Evolutionary conservation across 2,797 vertebrate species (phyloP).

Genomic region (Chrysocyon brachyurus): DNA sequence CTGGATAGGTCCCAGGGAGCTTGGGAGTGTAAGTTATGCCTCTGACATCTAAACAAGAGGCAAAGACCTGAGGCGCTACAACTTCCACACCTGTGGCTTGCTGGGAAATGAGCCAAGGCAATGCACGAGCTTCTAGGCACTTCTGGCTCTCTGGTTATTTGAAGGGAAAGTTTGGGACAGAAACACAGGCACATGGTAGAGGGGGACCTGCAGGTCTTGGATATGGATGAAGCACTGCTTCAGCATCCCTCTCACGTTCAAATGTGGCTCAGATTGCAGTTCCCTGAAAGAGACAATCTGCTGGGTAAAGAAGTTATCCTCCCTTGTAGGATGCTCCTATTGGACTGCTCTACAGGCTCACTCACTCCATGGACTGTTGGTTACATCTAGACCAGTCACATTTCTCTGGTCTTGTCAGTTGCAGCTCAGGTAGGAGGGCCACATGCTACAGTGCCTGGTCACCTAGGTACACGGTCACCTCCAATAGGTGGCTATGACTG

Average conservation of each 20-base stretch:
- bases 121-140: neutral
- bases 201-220: neutral
- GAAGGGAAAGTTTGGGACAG: neutral
- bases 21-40: neutral
- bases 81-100: neutral
- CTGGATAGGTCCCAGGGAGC: neutral
- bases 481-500: neutral
- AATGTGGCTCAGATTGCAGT: neutral
- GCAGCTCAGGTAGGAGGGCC: neutral
- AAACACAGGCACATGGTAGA: neutral
- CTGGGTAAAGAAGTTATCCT: neutral
- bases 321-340: neutral
- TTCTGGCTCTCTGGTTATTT: neutral
- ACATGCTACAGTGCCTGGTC: neutral
- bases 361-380: neutral
- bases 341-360: neutral
- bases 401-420: neutral
- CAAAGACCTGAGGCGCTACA: neutral
- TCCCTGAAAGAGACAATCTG: neutral
- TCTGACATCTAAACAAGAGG: neutral
- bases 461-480: neutral
- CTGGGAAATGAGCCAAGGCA: neutral
- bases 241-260: neutral
- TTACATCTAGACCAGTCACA: neutral
- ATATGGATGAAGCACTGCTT: neutral